Conservation (phyloP, 2,888 invertebrate genomes). For the Agonopterix alstromeriana region DNA sequence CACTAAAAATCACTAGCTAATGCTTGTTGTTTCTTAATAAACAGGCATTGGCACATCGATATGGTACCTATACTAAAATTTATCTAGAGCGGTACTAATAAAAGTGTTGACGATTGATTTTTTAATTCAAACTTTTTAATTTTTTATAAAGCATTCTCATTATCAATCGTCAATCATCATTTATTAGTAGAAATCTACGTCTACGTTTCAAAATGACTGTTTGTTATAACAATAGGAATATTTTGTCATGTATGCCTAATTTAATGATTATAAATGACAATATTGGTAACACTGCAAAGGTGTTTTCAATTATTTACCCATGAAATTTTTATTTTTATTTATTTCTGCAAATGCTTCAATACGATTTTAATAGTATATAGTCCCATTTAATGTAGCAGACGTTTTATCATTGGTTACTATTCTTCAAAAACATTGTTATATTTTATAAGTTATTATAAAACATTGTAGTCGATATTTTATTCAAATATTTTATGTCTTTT, state of each 20-base stretch:
- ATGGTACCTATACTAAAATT: conserved; percentile 18
- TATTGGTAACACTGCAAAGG: too few species aligned
- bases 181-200: too few species aligned
- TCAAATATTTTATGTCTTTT: conserved; percentile 23
- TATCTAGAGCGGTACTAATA: neutral
- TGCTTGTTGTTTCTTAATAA: conserved; percentile 18
- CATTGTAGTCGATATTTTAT: conserved; percentile 8
- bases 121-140: too few species aligned
- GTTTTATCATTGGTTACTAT: conserved; percentile 11
- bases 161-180: too few species aligned
- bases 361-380: too few species aligned
- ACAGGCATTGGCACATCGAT: conserved; percentile 40
- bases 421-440: conserved; percentile 4
- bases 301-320: too few species aligned
- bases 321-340: too few species aligned
- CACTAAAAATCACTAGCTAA: conserved; percentile 28
- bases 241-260: conserved; percentile 8
- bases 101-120: too few species aligned
- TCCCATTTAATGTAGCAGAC: too few species aligned
- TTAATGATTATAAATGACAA: too few species aligned
- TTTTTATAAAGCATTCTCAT: neutral
- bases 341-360: too few species aligned
- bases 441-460: neutral
- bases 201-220: conserved; percentile 8
- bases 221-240: conserved; percentile 39